These are phyloP conservation scores for Lochmaea capreae DNA, from an alignment of 2,888 invertebrate species.

Conservation along the genomic window DNA sequence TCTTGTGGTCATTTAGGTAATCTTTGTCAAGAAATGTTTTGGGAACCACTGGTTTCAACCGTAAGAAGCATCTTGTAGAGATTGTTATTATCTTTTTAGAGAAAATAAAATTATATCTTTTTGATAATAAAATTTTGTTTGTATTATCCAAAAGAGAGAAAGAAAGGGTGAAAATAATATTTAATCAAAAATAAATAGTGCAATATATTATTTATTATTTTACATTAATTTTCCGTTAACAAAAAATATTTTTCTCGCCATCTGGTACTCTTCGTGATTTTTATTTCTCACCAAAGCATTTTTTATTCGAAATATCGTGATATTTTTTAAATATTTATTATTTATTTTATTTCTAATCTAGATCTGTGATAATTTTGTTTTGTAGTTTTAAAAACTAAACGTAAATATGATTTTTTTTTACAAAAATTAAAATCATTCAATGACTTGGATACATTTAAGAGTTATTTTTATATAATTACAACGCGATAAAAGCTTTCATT, in stretches of 20 bases:
- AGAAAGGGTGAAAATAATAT: constrained; percentile 10
- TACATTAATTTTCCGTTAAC: no score
- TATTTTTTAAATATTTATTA: constrained; percentile 9
- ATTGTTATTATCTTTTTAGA: not conserved
- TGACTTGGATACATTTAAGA: no score
- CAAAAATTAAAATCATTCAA: not conserved
- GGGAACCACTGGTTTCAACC: not conserved
- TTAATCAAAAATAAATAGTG: not conserved
- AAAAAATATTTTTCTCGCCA: not conserved
- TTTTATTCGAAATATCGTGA: constrained; percentile 3
- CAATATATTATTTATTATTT: not conserved
- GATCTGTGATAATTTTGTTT: constrained; percentile 9
- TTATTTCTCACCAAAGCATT: not conserved
- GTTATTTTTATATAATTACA: no score
- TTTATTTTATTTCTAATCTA: constrained; percentile 1
- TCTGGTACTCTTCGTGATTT: not conserved
- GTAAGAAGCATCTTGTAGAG: constrained; percentile 14
- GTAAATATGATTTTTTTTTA: not conserved
- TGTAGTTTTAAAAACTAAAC: not conserved
- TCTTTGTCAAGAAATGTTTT: no score
- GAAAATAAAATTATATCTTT: not conserved
- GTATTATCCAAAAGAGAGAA: not conserved
- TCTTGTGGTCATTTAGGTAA: not conserved
- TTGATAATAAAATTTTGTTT: not conserved
- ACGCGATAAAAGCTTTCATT: not conserved